These are phyloP conservation scores for Ooceraea biroi DNA, from an alignment of 1,140 invertebrate genomes.

Conservation along the genomic window DNA sequence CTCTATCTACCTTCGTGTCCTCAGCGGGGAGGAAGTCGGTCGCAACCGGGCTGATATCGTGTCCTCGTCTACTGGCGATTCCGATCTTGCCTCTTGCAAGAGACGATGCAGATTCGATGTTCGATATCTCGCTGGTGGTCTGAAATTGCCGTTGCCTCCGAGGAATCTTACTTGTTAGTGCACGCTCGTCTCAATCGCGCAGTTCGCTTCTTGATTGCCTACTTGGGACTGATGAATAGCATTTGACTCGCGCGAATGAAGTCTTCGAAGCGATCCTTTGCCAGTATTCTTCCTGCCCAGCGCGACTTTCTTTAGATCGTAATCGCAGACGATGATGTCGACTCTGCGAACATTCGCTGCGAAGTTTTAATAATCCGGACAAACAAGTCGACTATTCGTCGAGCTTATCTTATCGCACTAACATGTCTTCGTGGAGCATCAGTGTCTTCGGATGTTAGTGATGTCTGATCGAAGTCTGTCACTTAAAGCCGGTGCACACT, in stretches of 20 bases:
- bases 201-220: background rate
- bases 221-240: background rate
- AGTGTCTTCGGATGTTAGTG: background rate
- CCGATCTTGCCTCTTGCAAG: conserved; percentile 6
- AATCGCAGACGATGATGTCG: background rate
- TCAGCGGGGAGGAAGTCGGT: background rate
- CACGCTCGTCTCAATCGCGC: too few relatives aligned
- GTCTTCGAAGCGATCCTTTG: background rate
- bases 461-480: background rate
- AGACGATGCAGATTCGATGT: background rate
- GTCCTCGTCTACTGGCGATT: background rate
- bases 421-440: background rate
- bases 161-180: too few relatives aligned
- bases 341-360: background rate
- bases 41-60: background rate
- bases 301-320: conserved; percentile 1
- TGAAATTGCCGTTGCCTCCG: too few relatives aligned
- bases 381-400: conserved; percentile 25
- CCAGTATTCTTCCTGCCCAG: background rate
- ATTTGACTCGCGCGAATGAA: background rate
- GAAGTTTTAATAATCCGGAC: conserved; percentile 17
- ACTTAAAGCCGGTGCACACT: background rate
- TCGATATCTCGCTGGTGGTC: background rate
- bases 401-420: conserved; percentile 39
- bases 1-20: conserved; percentile 12